These are phyloP conservation scores for Crepidodera aurea DNA, from an alignment of 2,888 invertebrate species.

Conservation along the genomic window DNA sequence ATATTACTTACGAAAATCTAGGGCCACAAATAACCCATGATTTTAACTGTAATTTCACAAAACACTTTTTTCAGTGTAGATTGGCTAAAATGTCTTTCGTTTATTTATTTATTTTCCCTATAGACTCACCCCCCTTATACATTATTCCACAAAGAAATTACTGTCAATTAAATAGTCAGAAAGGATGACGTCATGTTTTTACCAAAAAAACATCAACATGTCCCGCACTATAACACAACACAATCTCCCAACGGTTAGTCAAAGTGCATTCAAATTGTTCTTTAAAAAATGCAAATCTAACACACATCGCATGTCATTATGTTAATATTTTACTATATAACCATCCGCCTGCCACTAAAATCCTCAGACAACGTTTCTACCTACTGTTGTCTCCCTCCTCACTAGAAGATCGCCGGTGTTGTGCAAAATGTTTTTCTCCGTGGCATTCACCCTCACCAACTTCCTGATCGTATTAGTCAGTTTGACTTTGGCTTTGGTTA, in stretches of 20 bases:
- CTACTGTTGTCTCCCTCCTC: constrained; percentile 33
- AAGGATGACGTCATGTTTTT: too few relatives aligned
- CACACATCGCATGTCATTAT: constrained; percentile 32
- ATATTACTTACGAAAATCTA: too few relatives aligned
- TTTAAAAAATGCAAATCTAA: constrained; percentile 27
- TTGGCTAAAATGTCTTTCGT: too few relatives aligned
- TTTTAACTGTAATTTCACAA: too few relatives aligned
- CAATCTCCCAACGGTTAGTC: constrained; percentile 8
- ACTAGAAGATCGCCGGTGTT: background rate
- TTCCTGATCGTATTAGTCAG: constrained; percentile 22
- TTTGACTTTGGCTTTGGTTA: constrained; percentile 16
- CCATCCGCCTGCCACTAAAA: background rate
- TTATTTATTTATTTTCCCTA: too few relatives aligned
- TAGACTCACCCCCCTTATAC: too few relatives aligned
- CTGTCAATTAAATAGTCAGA: too few relatives aligned
- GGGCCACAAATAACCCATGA: too few relatives aligned
- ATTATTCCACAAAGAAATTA: too few relatives aligned
- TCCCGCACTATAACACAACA: constrained; percentile 15
- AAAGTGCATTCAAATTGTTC: constrained; percentile 11
- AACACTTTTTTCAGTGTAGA: too few relatives aligned
- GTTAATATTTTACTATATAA: constrained; percentile 27
- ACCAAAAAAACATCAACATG: background rate
- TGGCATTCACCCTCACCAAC: constrained; percentile 26
- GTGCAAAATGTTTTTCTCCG: constrained; percentile 29
- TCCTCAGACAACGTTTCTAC: constrained; percentile 33